Percentiles rank a stretch among this genome's conserved stretches.
These are phyloP conservation scores for Gonatopus flavifemur DNA, from an alignment of 1,140 invertebrate species.

Conservation along the genomic window DNA sequence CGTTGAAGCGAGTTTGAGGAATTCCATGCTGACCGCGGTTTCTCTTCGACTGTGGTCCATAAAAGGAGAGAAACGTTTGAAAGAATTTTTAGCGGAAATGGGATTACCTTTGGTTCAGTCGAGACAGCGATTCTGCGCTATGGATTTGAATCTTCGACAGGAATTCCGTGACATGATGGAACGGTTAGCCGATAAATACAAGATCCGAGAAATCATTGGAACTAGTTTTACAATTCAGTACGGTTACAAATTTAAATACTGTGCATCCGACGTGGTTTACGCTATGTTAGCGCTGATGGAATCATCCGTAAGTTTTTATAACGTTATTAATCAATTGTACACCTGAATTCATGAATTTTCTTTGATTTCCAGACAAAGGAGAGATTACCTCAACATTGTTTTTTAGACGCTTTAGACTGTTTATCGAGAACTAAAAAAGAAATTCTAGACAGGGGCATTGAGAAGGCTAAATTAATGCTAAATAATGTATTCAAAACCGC, in stretches of 20 bases:
- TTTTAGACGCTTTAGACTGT: conserved; percentile 75
- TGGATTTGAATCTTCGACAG: conserved; percentile 82
- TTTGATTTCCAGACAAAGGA: conserved; percentile 53
- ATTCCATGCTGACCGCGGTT: conserved; percentile 75
- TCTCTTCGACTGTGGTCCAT: conserved; percentile 72
- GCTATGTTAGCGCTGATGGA: conserved; percentile 80
- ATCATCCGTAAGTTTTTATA: conserved; percentile 62
- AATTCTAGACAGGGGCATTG: conserved; percentile 70
- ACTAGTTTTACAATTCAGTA: conserved; percentile 79
- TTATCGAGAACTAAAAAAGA: conserved; percentile 67
- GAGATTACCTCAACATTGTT: conserved; percentile 65
- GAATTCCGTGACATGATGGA: conserved; percentile 77
- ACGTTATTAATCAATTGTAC: background rate
- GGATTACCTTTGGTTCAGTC: conserved; percentile 87
- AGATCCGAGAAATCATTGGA: conserved; percentile 72
- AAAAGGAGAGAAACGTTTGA: conserved; percentile 80
- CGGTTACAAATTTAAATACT: conserved; percentile 79
- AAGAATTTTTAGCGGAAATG: conserved; percentile 89
- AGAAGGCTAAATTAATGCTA: conserved; percentile 73
- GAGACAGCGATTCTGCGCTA: conserved; percentile 79
- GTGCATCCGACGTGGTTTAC: conserved; percentile 83
- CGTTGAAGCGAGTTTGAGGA: conserved; percentile 80
- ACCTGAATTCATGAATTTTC: background rate
- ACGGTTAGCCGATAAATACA: conserved; percentile 78
- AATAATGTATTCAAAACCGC: conserved; percentile 78